Evolutionary conservation across 2,888 invertebrate genomes (phyloP), one percentile per base, ranked within the genome.

Genomic region (Augochlorella aurata): DNA sequence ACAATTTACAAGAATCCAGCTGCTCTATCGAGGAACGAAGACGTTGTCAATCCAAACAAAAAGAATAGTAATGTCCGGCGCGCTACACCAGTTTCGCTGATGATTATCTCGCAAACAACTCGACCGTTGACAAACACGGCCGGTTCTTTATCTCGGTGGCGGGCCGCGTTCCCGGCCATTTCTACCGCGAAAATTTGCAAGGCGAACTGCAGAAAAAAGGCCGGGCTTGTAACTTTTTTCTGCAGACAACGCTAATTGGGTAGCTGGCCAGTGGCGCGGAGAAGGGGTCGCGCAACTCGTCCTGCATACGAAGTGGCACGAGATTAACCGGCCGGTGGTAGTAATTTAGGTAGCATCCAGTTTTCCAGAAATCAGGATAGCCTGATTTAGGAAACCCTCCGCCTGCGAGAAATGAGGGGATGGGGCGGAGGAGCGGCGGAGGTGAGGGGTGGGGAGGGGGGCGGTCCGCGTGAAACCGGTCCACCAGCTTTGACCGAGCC

Each of bases 201-300:
- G 73, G 65, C 63, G 54, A 71, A 16, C 61, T 58, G 44, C 70
- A 50, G 70, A 65, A 66, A 84, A 82, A 84, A 82, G 61, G 75
- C 66, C 63, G 12, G 29, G 72, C 70, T 68, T 66, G 77, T 58
- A 77, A 71, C 66, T 82, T 69, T 74, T 77, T 70, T 61, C 63
- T 54, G 84, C 75, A 74, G 81, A 81, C 81, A 81, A 86, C 84
- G 86, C 76, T 84, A 86, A 85, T 85, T 86, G 87, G 87, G 74
- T 68, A 67, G 69, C 45, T 74, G 74, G 87, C 54, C 49, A 73
- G 70, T 10, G 61, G 70, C 52, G 79, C 44, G 80, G 71, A 74
- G 70, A 67, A 44, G n/a, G 74, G 69, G 65, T 75, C 74, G 70
- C n/a, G 65, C 78, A 38, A 69, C 66, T 75, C 73, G 83, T 66